Conservation (phyloP, 2,797 vertebrate genomes). For the Craterocephalus amniculus region DNA sequence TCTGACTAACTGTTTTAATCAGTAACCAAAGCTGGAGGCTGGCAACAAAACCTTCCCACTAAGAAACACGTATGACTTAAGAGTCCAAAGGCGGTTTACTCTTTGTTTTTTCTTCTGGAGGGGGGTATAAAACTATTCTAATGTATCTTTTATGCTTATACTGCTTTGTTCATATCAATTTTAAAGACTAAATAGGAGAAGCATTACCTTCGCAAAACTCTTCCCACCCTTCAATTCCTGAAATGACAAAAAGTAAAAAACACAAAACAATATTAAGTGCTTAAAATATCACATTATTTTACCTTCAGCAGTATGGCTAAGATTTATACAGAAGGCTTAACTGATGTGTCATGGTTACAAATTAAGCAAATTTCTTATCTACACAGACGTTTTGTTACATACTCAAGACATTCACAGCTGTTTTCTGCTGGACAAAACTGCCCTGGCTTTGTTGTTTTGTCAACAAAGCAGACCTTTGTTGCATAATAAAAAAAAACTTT, state of each 20-base stretch:
- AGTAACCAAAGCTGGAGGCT: slow-evolving; percentile 56
- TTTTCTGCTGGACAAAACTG: slow-evolving; percentile 4
- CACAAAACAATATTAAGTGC: neutral
- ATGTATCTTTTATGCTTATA: neutral
- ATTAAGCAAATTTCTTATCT: slow-evolving; percentile 15
- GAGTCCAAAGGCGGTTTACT: too few relatives aligned
- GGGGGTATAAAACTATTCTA: slow-evolving; percentile 47
- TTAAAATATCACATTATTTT: neutral
- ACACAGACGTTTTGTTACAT: slow-evolving; percentile 8
- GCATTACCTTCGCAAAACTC: slow-evolving; percentile 92
- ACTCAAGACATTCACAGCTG: neutral
- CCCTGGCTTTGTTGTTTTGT: slow-evolving; percentile 1
- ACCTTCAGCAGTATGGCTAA: neutral
- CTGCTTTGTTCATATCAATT: slow-evolving; percentile 24
- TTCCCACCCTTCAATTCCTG: slow-evolving; percentile 98
- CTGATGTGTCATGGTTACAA: slow-evolving; percentile 7
- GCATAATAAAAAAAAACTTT: slow-evolving; percentile 17
- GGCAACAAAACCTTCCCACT: slow-evolving; percentile 27
- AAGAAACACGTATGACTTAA: too few relatives aligned
- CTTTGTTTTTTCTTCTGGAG: too few relatives aligned
- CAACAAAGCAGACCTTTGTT: slow-evolving; percentile 12
- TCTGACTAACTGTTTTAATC: slow-evolving; percentile 43
- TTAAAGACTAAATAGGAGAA: slow-evolving; percentile 7
- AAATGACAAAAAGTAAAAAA: slow-evolving; percentile 57
- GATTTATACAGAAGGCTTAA: neutral